Conservation (phyloP, 2,888 invertebrate species). For the Tipula lateralis region DNA sequence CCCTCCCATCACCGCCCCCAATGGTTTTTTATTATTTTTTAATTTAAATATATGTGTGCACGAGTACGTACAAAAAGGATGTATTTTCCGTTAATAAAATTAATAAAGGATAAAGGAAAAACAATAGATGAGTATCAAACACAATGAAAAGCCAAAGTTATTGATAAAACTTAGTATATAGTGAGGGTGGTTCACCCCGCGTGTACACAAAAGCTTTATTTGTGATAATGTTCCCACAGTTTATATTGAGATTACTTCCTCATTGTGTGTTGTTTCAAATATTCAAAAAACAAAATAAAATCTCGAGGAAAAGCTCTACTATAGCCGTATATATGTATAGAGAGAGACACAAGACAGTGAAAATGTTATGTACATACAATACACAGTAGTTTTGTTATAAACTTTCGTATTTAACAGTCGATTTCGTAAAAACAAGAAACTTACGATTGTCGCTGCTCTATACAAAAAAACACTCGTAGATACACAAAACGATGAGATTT, state of each 20-base stretch:
- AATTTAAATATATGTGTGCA: not conserved
- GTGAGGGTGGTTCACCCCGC: not conserved
- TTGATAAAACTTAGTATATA: not conserved
- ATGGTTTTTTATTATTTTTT: not conserved
- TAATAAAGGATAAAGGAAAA: not conserved
- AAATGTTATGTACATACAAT: not conserved
- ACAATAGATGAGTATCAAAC: not conserved
- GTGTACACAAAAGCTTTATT: no score
- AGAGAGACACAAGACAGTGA: no score
- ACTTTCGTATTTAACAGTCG: not conserved
- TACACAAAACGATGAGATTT: not conserved
- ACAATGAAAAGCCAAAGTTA: not conserved
- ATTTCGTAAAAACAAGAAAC: not conserved
- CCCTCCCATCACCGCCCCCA: no score
- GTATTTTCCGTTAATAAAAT: not conserved
- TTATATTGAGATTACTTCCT: not conserved
- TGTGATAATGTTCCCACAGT: no score
- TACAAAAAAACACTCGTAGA: not conserved
- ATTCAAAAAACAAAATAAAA: not conserved
- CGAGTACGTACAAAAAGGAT: not conserved
- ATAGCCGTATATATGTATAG: not conserved
- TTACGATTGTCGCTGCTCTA: no score
- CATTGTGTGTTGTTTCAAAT: not conserved
- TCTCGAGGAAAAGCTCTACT: not conserved
- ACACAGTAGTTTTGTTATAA: no score